These are phyloP conservation scores for Alouatta palliata DNA, from an alignment of 2,113 vertebrate species.

Conservation along the genomic window DNA sequence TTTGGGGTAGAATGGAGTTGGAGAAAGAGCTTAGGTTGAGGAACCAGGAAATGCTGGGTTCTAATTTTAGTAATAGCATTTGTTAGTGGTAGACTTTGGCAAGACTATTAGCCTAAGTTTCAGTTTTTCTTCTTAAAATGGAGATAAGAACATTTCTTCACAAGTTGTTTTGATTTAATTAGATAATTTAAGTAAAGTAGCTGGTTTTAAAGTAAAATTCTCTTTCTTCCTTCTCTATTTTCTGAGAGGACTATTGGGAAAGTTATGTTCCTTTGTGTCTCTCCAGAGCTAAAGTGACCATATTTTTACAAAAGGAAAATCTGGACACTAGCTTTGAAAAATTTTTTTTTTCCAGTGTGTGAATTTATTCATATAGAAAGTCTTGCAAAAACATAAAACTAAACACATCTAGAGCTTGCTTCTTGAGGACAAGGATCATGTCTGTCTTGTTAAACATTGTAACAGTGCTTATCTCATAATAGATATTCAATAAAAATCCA, in stretches of 20 bases:
- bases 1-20: neutral
- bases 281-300: constrained; percentile 28
- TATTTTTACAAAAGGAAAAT: constrained; percentile 33
- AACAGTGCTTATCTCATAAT: neutral
- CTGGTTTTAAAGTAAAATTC: constrained; percentile 31
- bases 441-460: neutral
- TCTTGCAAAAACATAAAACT: constrained; percentile 31
- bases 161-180: constrained; percentile 47
- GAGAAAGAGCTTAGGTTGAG: neutral
- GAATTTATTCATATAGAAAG: neutral
- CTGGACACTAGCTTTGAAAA: neutral
- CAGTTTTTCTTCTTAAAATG: constrained; percentile 50
- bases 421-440: neutral
- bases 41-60: neutral
- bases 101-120: neutral
- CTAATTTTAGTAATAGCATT: constrained; percentile 47
- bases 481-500: neutral
- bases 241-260: neutral
- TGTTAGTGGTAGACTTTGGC: constrained; percentile 24
- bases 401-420: neutral
- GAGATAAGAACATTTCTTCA: constrained; percentile 33
- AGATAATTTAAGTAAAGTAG: constrained; percentile 10
- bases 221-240: neutral
- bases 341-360: neutral
- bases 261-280: neutral